phyloP scores from a whole-genome alignment of 2,797 vertebrate species.

The Oryzias sinensis region DNA sequence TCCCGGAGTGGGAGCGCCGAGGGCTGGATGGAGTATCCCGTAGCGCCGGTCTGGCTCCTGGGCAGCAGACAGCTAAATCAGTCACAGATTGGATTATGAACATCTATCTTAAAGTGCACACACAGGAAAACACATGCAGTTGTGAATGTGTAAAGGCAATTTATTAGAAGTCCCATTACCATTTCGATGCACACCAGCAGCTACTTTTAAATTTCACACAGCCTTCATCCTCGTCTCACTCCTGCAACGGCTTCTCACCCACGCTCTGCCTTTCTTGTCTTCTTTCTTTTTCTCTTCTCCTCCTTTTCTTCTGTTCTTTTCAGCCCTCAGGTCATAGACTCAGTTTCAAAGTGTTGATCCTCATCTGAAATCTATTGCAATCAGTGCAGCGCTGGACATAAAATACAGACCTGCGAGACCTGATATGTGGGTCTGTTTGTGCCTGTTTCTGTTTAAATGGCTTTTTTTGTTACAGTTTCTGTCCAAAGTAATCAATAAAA shows the following conservation, averaged over 20 bases:
- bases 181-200: slow-evolving; percentile 22
- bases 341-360: slow-evolving; percentile 85
- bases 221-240: too few relatives aligned
- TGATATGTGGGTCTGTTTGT: slow-evolving; percentile 35
- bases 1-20: slow-evolving; percentile 75
- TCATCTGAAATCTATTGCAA: slow-evolving; percentile 87
- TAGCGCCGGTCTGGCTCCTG: slow-evolving; percentile 83
- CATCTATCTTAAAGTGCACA: slow-evolving; percentile 65
- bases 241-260: background rate
- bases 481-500: slow-evolving; percentile 58
- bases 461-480: slow-evolving; percentile 50
- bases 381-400: slow-evolving; percentile 66
- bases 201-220: slow-evolving; percentile 9
- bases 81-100: slow-evolving; percentile 82
- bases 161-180: slow-evolving; percentile 44
- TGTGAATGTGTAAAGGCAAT: slow-evolving; percentile 35
- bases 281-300: background rate
- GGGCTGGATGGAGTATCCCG: slow-evolving; percentile 78
- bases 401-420: slow-evolving; percentile 52
- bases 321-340: slow-evolving; percentile 81
- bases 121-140: slow-evolving; percentile 43
- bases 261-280: slow-evolving; percentile 22
- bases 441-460: slow-evolving; percentile 39
- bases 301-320: slow-evolving; percentile 40
- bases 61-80: slow-evolving; percentile 87